A percentile compares a stretch with the other conserved stretches of the same genome.
Conservation (phyloP, 2,797 vertebrate species). For the Molossus alvarezi region DNA sequence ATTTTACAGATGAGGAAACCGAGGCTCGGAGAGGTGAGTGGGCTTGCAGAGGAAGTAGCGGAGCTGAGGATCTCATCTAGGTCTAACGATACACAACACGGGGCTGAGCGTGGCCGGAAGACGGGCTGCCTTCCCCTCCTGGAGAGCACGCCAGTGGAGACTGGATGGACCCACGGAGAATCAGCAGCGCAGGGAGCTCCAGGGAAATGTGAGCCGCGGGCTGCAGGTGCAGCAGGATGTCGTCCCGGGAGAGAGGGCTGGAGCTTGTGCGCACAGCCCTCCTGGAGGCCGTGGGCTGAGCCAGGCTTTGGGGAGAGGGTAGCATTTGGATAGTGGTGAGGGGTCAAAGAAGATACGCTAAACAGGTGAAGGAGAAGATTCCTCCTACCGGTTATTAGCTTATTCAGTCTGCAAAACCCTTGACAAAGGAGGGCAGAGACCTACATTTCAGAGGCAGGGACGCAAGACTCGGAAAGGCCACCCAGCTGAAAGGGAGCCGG, state of each 20-base stretch:
- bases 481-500: background rate
- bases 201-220: fast-evolving
- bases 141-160: background rate
- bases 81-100: fast-evolving
- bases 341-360: background rate
- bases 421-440: background rate
- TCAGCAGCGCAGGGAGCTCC: background rate
- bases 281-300: background rate
- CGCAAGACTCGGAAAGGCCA: background rate
- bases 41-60: background rate
- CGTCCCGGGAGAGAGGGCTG: background rate
- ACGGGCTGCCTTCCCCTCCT: fast-evolving
- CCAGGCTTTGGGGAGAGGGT: background rate
- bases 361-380: background rate
- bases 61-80: fast-evolving
- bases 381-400: background rate
- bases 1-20: background rate
- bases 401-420: background rate
- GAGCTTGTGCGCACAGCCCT: background rate
- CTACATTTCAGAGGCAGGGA: background rate
- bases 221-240: fast-evolving
- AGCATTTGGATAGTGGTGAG: background rate
- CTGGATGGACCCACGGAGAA: background rate
- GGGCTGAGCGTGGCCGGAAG: background rate
- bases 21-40: background rate